These are phyloP conservation scores for Atrina japonica DNA, from an alignment of 2,888 invertebrate genomes.

Conservation along the genomic window DNA sequence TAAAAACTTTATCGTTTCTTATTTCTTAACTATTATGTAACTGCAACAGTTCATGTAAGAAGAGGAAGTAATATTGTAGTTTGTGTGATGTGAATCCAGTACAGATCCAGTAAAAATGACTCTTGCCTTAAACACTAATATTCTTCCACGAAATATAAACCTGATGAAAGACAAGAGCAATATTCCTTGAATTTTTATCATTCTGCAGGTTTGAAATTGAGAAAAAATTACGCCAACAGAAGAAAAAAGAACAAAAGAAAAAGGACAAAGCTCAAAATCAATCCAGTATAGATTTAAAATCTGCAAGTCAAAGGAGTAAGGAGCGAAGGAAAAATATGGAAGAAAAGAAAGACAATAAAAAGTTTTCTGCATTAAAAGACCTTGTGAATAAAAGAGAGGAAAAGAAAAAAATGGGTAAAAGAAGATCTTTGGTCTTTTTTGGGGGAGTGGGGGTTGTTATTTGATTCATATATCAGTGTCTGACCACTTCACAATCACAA, in stretches of 20 bases:
- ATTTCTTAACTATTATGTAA: too few species aligned
- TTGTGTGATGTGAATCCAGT: too few species aligned
- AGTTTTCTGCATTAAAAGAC: constrained; percentile 95
- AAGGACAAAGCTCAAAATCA: constrained; percentile 79
- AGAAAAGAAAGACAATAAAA: constrained; percentile 89
- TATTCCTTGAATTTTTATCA: too few species aligned
- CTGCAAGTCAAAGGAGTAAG: constrained; percentile 84
- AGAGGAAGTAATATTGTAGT: too few species aligned
- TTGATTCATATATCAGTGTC: too few species aligned
- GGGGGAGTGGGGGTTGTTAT: background rate
- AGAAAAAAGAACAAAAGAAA: constrained; percentile 86
- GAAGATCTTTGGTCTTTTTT: background rate
- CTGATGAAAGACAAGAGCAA: too few species aligned
- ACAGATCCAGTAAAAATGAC: too few species aligned
- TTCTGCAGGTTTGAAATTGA: constrained; percentile 94
- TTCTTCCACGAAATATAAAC: too few species aligned
- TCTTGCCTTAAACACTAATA: too few species aligned
- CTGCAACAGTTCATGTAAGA: too few species aligned
- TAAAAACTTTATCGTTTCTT: too few species aligned
- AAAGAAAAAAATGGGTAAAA: constrained; percentile 86
- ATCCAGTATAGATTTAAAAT: constrained; percentile 57
- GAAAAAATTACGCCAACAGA: constrained; percentile 92
- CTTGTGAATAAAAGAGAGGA: constrained; percentile 95
- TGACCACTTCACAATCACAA: too few species aligned
- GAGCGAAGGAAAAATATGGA: constrained; percentile 95